Percentiles rank a stretch among this genome's conserved stretches.
These are phyloP conservation scores for Agrenia bidenticulata DNA, from an alignment of 2,888 invertebrate species.

Conservation along the genomic window DNA sequence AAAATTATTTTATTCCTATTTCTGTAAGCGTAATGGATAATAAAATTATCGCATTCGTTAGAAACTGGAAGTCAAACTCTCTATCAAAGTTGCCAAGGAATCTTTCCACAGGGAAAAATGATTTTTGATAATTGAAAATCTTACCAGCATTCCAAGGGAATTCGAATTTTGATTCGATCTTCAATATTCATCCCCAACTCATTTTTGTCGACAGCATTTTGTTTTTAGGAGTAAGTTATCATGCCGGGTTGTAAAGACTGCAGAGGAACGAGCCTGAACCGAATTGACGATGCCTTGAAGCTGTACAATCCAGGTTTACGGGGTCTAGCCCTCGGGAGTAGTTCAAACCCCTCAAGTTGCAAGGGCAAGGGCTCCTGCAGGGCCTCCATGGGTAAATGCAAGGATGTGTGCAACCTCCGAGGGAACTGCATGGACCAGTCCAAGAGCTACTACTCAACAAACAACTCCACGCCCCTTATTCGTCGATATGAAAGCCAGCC, in stretches of 20 bases:
- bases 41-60: too few relatives aligned
- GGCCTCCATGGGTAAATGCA: too few relatives aligned
- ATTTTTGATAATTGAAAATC: too few relatives aligned
- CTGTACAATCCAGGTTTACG: conserved; percentile 3
- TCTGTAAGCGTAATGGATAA: too few relatives aligned
- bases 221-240: background rate
- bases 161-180: too few relatives aligned
- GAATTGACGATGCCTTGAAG: conserved; percentile 4
- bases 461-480: conserved; percentile 35
- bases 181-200: too few relatives aligned
- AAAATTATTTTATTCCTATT: too few relatives aligned
- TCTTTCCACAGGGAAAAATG: too few relatives aligned
- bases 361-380: background rate
- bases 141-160: too few relatives aligned
- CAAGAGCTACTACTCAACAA: conserved; percentile 42
- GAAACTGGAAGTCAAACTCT: too few relatives aligned
- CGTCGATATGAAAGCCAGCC: conserved; percentile 45
- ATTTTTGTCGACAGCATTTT: too few relatives aligned
- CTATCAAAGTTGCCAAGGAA: too few relatives aligned
- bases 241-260: conserved; percentile 7
- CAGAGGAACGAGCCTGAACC: background rate
- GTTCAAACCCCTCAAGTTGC: background rate
- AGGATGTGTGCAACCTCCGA: conserved; percentile 27
- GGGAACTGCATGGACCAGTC: conserved; percentile 38
- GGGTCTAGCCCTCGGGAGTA: background rate